Evolutionary conservation across 2,797 vertebrate species (phyloP).

Genomic region (Brachyalestes nurse): DNA sequence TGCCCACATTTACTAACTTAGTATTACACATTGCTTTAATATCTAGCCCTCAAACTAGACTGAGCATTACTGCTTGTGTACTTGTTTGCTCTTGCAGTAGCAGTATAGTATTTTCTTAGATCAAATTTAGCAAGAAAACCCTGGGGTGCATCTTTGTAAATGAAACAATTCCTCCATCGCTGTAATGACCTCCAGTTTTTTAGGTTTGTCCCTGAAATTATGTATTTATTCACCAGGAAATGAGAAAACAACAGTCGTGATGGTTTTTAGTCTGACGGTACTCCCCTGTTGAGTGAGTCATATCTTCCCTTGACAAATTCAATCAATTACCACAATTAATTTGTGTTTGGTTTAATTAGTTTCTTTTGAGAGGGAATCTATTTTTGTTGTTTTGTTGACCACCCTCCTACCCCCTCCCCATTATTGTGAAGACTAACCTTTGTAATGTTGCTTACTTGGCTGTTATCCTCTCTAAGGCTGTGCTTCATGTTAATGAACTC

Average conservation of each 20-base stretch:
- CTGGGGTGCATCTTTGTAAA: neutral
- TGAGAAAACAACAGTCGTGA: conserved; percentile 20
- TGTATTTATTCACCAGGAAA: conserved; percentile 23
- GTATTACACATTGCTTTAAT: neutral
- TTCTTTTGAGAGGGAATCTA: conserved; percentile 33
- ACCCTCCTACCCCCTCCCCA: neutral
- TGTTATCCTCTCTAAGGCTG: conserved; percentile 1
- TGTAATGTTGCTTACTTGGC: conserved; percentile 23
- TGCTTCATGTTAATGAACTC: conserved; percentile 41
- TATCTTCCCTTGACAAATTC: conserved; percentile 20
- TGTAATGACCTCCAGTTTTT: conserved; percentile 4
- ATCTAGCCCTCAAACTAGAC: neutral
- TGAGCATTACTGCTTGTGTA: neutral
- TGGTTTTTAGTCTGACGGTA: neutral
- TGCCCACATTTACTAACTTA: neutral
- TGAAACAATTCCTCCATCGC: neutral
- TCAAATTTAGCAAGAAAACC: conserved; percentile 7
- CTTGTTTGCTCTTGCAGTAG: neutral
- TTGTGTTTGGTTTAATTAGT: conserved; percentile 49
- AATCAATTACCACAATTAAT: conserved; percentile 39
- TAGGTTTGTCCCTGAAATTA: conserved; percentile 5
- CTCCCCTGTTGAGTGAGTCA: neutral
- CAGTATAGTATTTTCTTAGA: no score
- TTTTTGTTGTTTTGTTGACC: conserved; percentile 1
- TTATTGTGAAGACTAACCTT: conserved; percentile 34